Percentiles rank a stretch among this genome's conserved stretches.
phyloP scores from a whole-genome alignment of 2,113 vertebrate genomes.

The Scytalopus superciliaris region DNA sequence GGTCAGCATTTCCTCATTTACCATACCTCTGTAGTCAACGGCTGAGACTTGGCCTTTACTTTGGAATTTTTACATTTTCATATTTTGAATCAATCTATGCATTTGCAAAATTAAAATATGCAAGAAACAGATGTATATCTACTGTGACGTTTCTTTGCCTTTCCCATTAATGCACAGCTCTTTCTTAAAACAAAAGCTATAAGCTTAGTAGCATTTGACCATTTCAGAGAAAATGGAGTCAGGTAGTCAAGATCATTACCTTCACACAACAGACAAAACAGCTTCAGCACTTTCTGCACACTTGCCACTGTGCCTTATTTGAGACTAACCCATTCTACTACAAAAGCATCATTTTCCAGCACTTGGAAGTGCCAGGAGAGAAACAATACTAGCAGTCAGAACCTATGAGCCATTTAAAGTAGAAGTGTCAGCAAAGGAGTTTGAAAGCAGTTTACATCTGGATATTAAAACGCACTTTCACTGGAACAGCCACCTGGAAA shows the following conservation, averaged over 20 bases:
- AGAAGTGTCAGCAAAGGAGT: not conserved
- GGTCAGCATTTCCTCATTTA: not conserved
- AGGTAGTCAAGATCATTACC: not conserved
- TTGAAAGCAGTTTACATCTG: not conserved
- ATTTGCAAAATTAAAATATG: not conserved
- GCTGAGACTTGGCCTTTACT: not conserved
- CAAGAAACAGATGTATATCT: not conserved
- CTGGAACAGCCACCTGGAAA: not conserved
- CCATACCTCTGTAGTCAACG: not conserved
- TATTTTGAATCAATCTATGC: not conserved
- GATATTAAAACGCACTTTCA: not conserved
- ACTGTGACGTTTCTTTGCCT: not conserved
- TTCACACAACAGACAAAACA: not conserved
- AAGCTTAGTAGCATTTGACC: not conserved
- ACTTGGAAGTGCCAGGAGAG: not conserved
- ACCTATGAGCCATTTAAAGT: not conserved
- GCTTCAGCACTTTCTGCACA: not conserved
- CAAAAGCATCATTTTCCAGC: not conserved
- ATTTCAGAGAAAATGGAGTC: not conserved
- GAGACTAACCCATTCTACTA: not conserved
- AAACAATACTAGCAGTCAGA: not conserved
- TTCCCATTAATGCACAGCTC: not conserved
- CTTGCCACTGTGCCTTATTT: not conserved
- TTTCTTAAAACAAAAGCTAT: not conserved
- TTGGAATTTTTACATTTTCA: not conserved